phyloP scores from a whole-genome alignment of 2,113 vertebrate species.

The Boleophthalmus pectinirostris region DNA sequence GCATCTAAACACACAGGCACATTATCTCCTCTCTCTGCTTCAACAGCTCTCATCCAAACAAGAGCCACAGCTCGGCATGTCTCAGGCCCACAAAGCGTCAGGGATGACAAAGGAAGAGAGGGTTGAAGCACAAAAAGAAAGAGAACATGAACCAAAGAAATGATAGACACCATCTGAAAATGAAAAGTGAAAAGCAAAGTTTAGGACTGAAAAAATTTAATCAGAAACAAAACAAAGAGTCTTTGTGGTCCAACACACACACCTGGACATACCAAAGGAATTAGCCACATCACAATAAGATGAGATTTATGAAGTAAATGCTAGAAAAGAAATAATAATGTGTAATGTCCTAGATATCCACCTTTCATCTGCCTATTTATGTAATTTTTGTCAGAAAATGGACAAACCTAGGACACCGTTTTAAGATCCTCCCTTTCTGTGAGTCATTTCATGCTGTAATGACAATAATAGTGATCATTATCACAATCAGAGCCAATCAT shows the following conservation, averaged over 20 bases:
- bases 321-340: background rate
- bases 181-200: background rate
- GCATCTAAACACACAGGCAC: slow-evolving; percentile 23
- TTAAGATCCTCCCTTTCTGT: slow-evolving; percentile 53
- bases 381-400: slow-evolving; percentile 13
- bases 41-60: slow-evolving; percentile 5
- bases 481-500: slow-evolving; percentile 77
- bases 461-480: slow-evolving; percentile 76
- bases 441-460: slow-evolving; percentile 68
- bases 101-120: slow-evolving; percentile 42
- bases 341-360: slow-evolving; percentile 13
- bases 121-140: slow-evolving; percentile 12
- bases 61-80: background rate
- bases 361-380: slow-evolving; percentile 24
- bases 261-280: slow-evolving; percentile 44
- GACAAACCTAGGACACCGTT: slow-evolving; percentile 32
- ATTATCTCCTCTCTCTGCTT: slow-evolving; percentile 10
- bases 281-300: slow-evolving; percentile 17
- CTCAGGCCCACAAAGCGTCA: slow-evolving; percentile 25
- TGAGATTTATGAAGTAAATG: slow-evolving; percentile 12
- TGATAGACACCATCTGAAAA: background rate
- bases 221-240: background rate
- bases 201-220: background rate
- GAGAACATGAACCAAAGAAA: background rate
- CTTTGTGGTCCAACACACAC: slow-evolving; percentile 19